These are phyloP conservation scores for Allygus modestus DNA, from an alignment of 2,888 invertebrate genomes.

Conservation along the genomic window DNA sequence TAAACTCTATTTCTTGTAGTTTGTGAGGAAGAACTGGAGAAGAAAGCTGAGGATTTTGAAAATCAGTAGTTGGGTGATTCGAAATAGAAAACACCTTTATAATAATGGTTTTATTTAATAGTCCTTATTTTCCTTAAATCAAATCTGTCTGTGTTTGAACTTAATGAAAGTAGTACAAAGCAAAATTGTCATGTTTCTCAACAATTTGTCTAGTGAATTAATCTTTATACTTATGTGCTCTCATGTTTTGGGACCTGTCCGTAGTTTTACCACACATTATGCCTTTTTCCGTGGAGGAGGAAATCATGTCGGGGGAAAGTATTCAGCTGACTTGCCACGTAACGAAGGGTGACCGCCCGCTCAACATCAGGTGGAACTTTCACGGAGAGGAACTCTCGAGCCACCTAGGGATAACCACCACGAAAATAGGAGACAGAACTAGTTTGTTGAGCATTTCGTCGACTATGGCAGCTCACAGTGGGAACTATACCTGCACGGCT, in stretches of 20 bases:
- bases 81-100: no score
- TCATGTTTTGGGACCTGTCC: not conserved
- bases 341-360: slow-evolving; percentile 86
- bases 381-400: slow-evolving; percentile 76
- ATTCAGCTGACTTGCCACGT: slow-evolving; percentile 85
- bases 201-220: no score
- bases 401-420: slow-evolving; percentile 73
- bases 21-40: no score
- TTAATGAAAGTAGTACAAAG: no score
- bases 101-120: no score
- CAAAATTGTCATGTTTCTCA: no score
- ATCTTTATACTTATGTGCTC: no score
- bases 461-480: slow-evolving; percentile 73
- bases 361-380: slow-evolving; percentile 86
- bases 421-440: slow-evolving; percentile 83
- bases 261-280: slow-evolving; percentile 84
- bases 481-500: slow-evolving; percentile 75
- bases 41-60: no score
- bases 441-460: slow-evolving; percentile 80
- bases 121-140: no score
- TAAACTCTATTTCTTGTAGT: no score
- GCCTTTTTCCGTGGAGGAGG: slow-evolving; percentile 84
- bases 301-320: slow-evolving; percentile 86
- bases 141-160: no score
- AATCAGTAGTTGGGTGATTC: no score